These are phyloP conservation scores for Manis javanica DNA, from an alignment of 2,797 vertebrate species.

Conservation along the genomic window DNA sequence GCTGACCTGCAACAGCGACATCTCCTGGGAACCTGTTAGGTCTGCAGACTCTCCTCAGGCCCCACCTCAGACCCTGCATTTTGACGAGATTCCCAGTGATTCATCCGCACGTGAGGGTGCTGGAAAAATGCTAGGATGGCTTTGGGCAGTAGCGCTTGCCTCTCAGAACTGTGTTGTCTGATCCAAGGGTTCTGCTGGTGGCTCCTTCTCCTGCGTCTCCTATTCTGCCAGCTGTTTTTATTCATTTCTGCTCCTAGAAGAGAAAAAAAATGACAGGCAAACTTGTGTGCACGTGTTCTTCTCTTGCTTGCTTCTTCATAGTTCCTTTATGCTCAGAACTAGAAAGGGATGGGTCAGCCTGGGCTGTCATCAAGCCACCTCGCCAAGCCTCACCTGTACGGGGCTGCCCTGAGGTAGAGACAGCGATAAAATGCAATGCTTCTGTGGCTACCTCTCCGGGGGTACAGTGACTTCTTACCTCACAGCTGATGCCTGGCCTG, in stretches of 20 bases:
- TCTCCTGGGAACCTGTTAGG: background rate
- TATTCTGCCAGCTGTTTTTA: slow-evolving; percentile 71
- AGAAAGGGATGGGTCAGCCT: background rate
- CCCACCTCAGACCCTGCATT: background rate
- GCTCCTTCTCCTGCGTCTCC: slow-evolving; percentile 61
- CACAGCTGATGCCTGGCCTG: background rate
- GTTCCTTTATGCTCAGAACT: background rate
- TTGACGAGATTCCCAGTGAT: accelerated
- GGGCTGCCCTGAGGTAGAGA: background rate
- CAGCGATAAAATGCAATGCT: background rate
- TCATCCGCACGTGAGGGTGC: accelerated
- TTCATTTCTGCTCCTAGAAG: slow-evolving; percentile 75
- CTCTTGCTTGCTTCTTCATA: background rate
- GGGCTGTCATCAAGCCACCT: background rate
- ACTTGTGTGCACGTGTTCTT: too few relatives aligned
- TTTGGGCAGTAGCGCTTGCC: slow-evolving; percentile 76
- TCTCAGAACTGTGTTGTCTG: background rate
- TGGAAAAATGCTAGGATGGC: accelerated
- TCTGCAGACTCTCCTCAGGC: background rate
- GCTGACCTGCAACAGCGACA: background rate
- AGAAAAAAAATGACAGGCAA: background rate
- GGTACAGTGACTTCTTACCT: background rate
- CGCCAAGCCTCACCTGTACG: background rate
- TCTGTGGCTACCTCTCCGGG: background rate
- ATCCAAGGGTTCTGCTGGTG: background rate